phyloP scores from a whole-genome alignment of 2,113 vertebrate genomes.

The Gymnobelideus leadbeateri region DNA sequence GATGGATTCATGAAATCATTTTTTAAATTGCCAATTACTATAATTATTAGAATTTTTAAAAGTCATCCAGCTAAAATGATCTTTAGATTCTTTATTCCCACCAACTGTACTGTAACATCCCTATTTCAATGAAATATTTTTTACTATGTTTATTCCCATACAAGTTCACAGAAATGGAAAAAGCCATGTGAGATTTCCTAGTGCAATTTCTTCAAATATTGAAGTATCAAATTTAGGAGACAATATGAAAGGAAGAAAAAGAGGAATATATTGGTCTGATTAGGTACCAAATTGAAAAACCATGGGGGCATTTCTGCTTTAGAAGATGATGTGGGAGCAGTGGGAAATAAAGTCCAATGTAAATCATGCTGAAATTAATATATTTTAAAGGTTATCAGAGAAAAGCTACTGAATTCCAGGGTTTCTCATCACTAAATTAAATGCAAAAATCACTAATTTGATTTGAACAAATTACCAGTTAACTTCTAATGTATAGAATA shows the following conservation, averaged over 20 bases:
- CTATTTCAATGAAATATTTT: constrained; percentile 66
- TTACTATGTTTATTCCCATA: constrained; percentile 79
- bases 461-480: constrained; percentile 76
- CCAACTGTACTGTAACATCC: constrained; percentile 64
- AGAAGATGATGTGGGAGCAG: constrained; percentile 74
- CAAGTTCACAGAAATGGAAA: constrained; percentile 75
- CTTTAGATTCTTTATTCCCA: constrained; percentile 68
- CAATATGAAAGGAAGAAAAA: constrained; percentile 66
- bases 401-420: constrained; percentile 82
- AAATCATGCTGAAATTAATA: constrained; percentile 84
- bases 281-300: constrained; percentile 77
- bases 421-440: constrained; percentile 80
- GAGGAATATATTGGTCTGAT: constrained; percentile 76
- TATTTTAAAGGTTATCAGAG: constrained; percentile 81
- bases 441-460: constrained; percentile 80
- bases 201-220: constrained; percentile 80
- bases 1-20: constrained; percentile 51
- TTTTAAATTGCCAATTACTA: constrained; percentile 55
- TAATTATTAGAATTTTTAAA: constrained; percentile 49
- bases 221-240: constrained; percentile 72
- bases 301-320: constrained; percentile 58
- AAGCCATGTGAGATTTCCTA: constrained; percentile 79
- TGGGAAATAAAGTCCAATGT: constrained; percentile 79
- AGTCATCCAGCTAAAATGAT: constrained; percentile 69
- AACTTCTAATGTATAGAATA: constrained; percentile 63